phyloP scores from a whole-genome alignment of 2,888 invertebrate genomes.

The Xestoiulus laeticollis region DNA sequence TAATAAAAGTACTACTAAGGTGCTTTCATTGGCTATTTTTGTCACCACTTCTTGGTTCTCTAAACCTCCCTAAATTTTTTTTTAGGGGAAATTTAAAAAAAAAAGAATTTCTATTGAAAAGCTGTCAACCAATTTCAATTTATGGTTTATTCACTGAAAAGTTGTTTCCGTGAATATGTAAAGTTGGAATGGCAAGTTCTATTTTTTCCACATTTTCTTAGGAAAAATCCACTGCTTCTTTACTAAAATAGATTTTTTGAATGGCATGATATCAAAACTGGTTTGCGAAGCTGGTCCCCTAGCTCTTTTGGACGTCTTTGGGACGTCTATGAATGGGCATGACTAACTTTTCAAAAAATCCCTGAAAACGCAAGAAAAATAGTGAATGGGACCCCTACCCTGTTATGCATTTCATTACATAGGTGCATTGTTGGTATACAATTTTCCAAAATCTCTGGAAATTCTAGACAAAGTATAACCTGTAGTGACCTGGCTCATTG shows the following conservation, averaged over 20 bases:
- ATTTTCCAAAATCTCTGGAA: neutral
- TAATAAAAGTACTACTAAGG: neutral
- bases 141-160: neutral
- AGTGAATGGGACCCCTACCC: neutral
- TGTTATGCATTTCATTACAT: neutral
- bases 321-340: neutral
- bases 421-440: neutral
- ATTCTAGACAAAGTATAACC: neutral
- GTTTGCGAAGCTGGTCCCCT: neutral
- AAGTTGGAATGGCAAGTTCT: neutral
- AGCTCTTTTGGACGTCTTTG: no score
- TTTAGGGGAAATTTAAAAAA: neutral
- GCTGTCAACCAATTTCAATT: neutral
- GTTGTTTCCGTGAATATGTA: neutral
- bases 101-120: neutral
- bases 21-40: neutral
- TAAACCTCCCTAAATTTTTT: neutral
- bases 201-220: constrained; percentile 15
- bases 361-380: neutral
- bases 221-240: neutral
- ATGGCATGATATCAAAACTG: neutral
- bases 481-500: neutral
- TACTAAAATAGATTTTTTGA: neutral
- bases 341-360: neutral
- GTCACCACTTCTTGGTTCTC: neutral